Evolutionary conservation across 1,140 invertebrate species (phyloP).

Genomic region (Cylas formicarius): DNA sequence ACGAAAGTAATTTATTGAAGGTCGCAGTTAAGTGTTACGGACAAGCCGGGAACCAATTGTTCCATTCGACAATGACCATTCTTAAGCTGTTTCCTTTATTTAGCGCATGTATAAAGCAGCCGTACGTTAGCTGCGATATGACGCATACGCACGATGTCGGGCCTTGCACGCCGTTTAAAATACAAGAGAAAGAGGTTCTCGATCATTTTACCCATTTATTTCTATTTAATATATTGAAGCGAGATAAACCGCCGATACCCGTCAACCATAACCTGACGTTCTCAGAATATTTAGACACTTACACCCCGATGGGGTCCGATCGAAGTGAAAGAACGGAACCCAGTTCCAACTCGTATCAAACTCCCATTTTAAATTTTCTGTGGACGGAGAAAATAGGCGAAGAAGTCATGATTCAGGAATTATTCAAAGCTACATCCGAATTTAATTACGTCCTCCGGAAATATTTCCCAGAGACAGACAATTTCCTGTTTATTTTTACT

Average conservation of each 20-base stretch:
- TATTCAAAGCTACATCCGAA: constrained; percentile 17
- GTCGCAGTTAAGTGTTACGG: constrained; percentile 18
- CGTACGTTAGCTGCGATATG: constrained; percentile 4
- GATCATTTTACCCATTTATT: constrained; percentile 20
- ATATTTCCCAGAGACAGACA: constrained; percentile 23
- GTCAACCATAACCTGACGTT: not conserved
- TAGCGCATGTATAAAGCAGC: not conserved
- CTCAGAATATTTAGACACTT: constrained; percentile 11
- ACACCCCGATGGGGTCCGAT: constrained; percentile 5
- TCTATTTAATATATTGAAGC: constrained; percentile 12
- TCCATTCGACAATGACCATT: constrained; percentile 1
- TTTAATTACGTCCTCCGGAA: constrained; percentile 15
- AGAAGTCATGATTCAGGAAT: constrained; percentile 20
- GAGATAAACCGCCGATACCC: not conserved
- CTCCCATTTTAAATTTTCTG: constrained; percentile 15
- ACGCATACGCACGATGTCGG: constrained; percentile 20
- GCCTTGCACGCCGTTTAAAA: constrained; percentile 5
- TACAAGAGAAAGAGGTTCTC: not conserved
- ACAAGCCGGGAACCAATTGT: constrained; percentile 4
- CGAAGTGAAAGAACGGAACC: not conserved
- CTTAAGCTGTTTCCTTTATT: constrained; percentile 11
- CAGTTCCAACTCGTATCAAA: constrained; percentile 10
- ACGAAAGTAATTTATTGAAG: constrained; percentile 14
- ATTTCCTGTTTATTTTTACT: constrained; percentile 22
- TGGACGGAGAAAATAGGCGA: constrained; percentile 24